Percentiles rank a stretch among this genome's conserved stretches.
phyloP scores from a whole-genome alignment of 2,888 invertebrate species.

The Hartigia nigra region DNA sequence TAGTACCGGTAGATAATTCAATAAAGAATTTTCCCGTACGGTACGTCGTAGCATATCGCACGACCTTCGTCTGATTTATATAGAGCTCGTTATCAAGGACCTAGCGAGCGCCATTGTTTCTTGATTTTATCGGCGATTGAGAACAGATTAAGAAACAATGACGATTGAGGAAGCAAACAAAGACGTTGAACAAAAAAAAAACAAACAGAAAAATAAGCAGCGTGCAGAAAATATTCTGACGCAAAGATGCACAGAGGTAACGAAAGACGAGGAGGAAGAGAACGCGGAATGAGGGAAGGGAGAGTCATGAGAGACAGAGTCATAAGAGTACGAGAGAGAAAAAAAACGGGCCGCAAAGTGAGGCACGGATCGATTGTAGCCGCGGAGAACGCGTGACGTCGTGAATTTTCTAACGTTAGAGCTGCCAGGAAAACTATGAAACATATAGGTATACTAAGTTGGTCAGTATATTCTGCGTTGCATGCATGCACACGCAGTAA shows the following conservation, averaged over 20 bases:
- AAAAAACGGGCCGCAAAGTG: neutral
- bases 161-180: neutral
- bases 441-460: neutral
- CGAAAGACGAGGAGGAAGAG: neutral
- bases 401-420: neutral
- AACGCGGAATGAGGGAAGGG: slow-evolving; percentile 1
- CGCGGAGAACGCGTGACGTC: neutral
- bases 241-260: neutral
- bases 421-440: neutral
- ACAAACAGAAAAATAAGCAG: neutral
- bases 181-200: neutral
- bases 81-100: neutral
- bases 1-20: neutral
- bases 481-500: neutral
- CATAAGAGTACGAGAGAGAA: neutral
- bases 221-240: neutral
- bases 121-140: neutral
- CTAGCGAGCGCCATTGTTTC: neutral
- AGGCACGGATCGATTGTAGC: neutral
- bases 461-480: neutral
- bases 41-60: neutral
- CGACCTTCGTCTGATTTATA: neutral
- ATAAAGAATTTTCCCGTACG: neutral
- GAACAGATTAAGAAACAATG: neutral
- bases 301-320: slow-evolving; percentile 7